Conservation (phyloP, 2,888 invertebrate genomes). For the Papilio elwesi region DNA sequence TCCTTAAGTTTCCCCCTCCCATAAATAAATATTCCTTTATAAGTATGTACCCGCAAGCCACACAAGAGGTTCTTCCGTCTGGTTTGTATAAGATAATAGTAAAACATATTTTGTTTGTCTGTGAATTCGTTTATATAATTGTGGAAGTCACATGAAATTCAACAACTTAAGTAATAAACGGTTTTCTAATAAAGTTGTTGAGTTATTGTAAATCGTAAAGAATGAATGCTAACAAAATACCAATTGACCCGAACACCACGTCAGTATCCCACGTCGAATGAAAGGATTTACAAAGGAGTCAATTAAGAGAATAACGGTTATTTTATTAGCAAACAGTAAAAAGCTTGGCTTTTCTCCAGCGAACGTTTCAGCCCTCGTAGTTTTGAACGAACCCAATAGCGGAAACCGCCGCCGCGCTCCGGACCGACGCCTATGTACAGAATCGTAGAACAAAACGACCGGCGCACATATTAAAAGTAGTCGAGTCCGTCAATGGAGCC, state of each 20-base stretch:
- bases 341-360: conserved; percentile 23
- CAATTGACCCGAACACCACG: neutral
- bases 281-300: neutral
- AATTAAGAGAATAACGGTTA: conserved; percentile 6
- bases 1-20: no score
- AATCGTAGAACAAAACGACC: conserved; percentile 52
- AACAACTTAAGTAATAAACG: neutral
- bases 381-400: conserved; percentile 53
- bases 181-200: neutral
- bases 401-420: conserved; percentile 54
- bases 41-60: no score
- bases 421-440: conserved; percentile 57
- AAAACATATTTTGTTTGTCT: no score
- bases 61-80: no score
- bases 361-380: conserved; percentile 30
- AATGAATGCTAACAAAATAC: neutral
- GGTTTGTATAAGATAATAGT: no score
- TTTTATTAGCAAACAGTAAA: conserved; percentile 16
- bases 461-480: conserved; percentile 56
- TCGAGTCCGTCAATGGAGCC: conserved; percentile 59
- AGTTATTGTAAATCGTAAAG: neutral
- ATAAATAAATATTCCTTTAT: no score
- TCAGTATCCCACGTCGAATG: neutral
- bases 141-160: neutral
- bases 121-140: no score